Conservation (phyloP, 2,797 vertebrate genomes). For the Pseudochaenichthys georgianus region DNA sequence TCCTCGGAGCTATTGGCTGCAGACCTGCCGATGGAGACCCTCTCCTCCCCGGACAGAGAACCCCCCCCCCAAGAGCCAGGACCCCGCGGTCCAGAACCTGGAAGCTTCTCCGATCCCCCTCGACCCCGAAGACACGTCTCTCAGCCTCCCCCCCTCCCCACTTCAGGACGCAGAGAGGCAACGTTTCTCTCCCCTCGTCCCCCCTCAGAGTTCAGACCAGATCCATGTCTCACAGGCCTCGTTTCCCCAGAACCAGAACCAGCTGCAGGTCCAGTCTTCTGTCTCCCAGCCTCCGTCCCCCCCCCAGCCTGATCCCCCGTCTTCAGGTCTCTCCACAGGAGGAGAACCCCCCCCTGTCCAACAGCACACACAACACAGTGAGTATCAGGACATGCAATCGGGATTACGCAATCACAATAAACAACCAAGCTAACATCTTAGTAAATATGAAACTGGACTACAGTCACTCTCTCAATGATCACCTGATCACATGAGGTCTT, state of each 20-base stretch:
- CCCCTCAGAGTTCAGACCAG: conserved; percentile 31
- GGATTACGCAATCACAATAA: too few species aligned
- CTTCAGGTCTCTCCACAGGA: conserved; percentile 54
- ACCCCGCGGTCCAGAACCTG: conserved; percentile 51
- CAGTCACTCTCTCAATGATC: too few species aligned
- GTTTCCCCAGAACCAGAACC: conserved; percentile 27
- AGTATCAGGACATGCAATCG: conserved; percentile 47
- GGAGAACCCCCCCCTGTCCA: conserved; percentile 68
- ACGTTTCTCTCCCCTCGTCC: conserved; percentile 39
- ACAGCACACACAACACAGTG: conserved; percentile 80
- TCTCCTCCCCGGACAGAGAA: conserved; percentile 69
- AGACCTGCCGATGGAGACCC: conserved; percentile 68
- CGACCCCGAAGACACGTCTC: conserved; percentile 46
- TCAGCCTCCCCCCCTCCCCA: conserved; percentile 69
- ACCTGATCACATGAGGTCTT: too few species aligned
- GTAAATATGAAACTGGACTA: too few species aligned
- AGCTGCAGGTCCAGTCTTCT: conserved; percentile 16
- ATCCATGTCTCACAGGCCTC: conserved; percentile 1
- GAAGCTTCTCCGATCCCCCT: conserved; percentile 70
- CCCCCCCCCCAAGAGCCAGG: conserved; percentile 39
- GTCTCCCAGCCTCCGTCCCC: conserved; percentile 49
- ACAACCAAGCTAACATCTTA: too few species aligned
- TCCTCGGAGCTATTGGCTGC: conserved; percentile 69
- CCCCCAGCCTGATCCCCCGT: conserved; percentile 59
- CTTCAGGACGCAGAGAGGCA: conserved; percentile 51